Evolutionary conservation across 2,888 invertebrate species (phyloP).

Genomic region (Limnephilus auricula): DNA sequence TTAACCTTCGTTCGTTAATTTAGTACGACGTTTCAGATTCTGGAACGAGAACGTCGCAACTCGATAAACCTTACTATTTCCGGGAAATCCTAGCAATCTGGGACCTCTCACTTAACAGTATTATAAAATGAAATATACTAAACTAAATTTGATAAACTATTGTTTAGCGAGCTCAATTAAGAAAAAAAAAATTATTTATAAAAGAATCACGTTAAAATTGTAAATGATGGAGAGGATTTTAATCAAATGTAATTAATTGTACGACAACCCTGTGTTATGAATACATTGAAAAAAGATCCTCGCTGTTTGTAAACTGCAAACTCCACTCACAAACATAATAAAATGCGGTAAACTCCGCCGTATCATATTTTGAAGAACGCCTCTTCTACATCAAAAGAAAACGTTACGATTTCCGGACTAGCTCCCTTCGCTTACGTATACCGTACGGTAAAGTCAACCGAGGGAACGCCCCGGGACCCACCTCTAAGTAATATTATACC

Average conservation of each 20-base stretch:
- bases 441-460: neutral
- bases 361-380: neutral
- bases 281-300: neutral
- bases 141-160: no score
- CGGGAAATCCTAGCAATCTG: no score
- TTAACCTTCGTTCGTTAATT: no score
- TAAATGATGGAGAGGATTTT: neutral
- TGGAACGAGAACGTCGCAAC: neutral
- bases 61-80: neutral
- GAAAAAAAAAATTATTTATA: no score
- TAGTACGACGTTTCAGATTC: neutral
- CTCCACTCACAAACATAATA: neutral
- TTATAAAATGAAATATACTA: no score
- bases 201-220: neutral
- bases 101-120: no score
- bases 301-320: neutral
- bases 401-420: constrained; percentile 2
- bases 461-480: neutral
- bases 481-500: neutral
- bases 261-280: neutral
- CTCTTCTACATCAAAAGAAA: constrained; percentile 8
- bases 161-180: no score
- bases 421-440: neutral
- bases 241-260: neutral
- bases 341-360: neutral